A percentile compares a stretch with the other conserved stretches of the same genome.
Evolutionary conservation across 2,797 vertebrate species (phyloP).

Genomic region (Falco biarmicus): DNA sequence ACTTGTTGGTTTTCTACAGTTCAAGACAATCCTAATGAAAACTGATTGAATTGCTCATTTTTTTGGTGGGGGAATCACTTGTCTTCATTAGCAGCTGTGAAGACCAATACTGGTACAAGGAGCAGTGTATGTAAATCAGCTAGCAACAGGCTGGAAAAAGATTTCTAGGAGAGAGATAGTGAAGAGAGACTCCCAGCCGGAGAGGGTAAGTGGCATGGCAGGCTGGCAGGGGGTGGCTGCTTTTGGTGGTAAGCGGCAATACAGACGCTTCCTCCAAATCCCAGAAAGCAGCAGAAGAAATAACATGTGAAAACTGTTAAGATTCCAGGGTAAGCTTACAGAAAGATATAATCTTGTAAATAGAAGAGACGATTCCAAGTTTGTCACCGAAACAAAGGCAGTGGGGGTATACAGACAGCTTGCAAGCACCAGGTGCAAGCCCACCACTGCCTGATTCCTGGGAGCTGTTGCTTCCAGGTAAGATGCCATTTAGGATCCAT

Average conservation of each 20-base stretch:
- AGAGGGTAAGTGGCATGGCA: accelerated
- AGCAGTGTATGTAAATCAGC: not conserved
- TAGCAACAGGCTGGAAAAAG: not conserved
- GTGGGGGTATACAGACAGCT: not conserved
- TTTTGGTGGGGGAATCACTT: not conserved
- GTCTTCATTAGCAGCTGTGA: too few relatives aligned
- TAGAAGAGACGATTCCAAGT: not conserved
- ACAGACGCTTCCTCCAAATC: not conserved
- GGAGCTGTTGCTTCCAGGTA: not conserved
- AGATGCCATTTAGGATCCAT: not conserved
- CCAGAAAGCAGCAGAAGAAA: not conserved
- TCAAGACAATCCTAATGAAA: not conserved
- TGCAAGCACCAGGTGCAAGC: not conserved
- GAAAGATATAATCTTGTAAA: not conserved
- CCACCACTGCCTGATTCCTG: not conserved
- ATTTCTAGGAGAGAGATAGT: not conserved
- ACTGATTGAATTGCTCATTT: not conserved
- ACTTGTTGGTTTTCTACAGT: not conserved
- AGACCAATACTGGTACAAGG: not conserved
- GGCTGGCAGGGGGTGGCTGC: not conserved
- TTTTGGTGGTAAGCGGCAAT: accelerated
- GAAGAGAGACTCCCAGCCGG: not conserved
- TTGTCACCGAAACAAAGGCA: not conserved
- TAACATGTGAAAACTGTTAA: not conserved
- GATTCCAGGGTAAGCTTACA: not conserved